phyloP scores from a whole-genome alignment of 2,797 vertebrate species.

The Carapus acus region DNA sequence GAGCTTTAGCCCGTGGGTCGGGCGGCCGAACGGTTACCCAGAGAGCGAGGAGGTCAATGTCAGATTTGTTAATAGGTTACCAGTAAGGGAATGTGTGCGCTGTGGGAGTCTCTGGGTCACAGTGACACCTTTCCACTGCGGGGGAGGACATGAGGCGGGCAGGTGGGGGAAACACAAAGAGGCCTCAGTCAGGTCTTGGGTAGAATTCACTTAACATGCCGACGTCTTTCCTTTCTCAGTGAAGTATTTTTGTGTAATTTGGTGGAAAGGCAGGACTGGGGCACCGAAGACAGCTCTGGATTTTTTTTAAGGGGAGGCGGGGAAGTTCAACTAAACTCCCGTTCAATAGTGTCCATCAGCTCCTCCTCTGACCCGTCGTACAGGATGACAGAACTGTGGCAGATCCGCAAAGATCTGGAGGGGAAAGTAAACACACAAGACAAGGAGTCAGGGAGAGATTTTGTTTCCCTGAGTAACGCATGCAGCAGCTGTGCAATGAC shows the following conservation, averaged over 20 bases:
- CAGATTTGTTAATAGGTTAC: constrained; percentile 37
- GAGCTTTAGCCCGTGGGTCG: neutral
- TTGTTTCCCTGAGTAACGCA: neutral
- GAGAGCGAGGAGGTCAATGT: constrained; percentile 29
- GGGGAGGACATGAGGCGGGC: too few relatives aligned
- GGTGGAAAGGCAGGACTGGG: neutral
- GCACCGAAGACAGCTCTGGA: too few relatives aligned
- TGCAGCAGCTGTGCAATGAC: neutral
- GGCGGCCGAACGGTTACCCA: neutral
- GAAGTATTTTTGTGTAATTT: too few relatives aligned
- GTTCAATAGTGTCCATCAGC: constrained; percentile 77
- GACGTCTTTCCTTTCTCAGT: too few relatives aligned
- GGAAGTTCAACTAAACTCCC: constrained; percentile 68
- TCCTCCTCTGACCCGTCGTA: constrained; percentile 76
- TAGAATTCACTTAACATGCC: too few relatives aligned
- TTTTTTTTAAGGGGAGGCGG: too few relatives aligned
- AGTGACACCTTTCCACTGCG: constrained; percentile 27
- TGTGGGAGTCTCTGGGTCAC: constrained; percentile 25
- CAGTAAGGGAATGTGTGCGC: constrained; percentile 14
- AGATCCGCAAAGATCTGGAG: constrained; percentile 50
- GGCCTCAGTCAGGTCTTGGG: constrained; percentile 24
- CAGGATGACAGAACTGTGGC: constrained; percentile 48
- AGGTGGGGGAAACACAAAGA: constrained; percentile 20
- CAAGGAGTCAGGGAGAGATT: neutral
- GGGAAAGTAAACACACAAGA: constrained; percentile 6